Conservation (phyloP, 35 echinoderm and acorn worm species). For the Patiria miniata region DNA sequence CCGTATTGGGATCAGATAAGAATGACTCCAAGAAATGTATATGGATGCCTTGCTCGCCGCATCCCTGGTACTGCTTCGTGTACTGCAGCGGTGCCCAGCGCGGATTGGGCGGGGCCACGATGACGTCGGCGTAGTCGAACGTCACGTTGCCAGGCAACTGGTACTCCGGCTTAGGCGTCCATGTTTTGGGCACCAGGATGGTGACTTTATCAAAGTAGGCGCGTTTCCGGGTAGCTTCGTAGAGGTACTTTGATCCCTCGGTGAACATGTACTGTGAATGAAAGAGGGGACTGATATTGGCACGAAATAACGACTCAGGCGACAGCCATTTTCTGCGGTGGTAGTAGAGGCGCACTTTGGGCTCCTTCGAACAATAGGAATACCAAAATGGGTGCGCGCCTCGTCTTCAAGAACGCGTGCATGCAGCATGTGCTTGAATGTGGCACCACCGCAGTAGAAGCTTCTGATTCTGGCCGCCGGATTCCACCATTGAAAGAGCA, state of each 20-base stretch:
- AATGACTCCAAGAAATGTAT: conserved; percentile 77
- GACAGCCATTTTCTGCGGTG: too few species aligned
- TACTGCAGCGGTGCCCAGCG: conserved; percentile 67
- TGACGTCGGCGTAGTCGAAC: conserved; percentile 82
- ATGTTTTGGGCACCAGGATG: conserved; percentile 72
- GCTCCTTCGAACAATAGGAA: too few species aligned
- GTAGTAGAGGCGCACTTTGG: too few species aligned
- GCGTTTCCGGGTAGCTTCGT: conserved; percentile 64
- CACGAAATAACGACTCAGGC: too few species aligned
- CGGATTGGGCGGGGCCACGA: conserved; percentile 61
- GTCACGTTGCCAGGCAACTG: conserved; percentile 41
- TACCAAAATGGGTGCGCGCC: too few species aligned
- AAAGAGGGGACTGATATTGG: too few species aligned
- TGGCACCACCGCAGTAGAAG: too few species aligned
- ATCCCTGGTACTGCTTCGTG: conserved; percentile 76
- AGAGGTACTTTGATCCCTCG: conserved; percentile 62
- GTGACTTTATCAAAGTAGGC: conserved; percentile 79
- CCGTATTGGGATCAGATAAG: conserved; percentile 35
- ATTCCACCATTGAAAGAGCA: too few species aligned
- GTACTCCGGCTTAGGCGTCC: conserved; percentile 51
- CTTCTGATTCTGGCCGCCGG: too few species aligned
- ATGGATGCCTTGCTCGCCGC: conserved; percentile 66
- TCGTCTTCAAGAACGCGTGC: too few species aligned
- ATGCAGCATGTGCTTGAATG: too few species aligned
- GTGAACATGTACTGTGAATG: conserved; percentile 71